Evolutionary conservation across 1,140 invertebrate species (phyloP).

Genomic region (Diorhabda carinulata): DNA sequence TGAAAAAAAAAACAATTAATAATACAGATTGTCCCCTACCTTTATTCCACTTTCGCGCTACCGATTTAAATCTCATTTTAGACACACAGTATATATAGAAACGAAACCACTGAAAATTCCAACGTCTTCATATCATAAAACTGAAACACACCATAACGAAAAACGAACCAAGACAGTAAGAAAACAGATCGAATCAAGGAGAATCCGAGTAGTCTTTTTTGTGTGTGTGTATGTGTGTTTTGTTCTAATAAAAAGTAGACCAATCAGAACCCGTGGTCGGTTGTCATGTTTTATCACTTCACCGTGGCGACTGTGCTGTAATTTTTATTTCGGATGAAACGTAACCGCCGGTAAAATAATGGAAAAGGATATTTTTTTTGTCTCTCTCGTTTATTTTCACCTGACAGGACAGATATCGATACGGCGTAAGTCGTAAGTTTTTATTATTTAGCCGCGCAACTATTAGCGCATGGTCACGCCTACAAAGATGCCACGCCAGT

Average conservation of each 20-base stretch:
- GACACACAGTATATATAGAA: slow-evolving; percentile 12
- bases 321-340: slow-evolving; percentile 39
- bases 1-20: too few relatives aligned
- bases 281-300: slow-evolving; percentile 48
- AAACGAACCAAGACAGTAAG: slow-evolving; percentile 17
- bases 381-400: slow-evolving; percentile 29
- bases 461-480: slow-evolving; percentile 38
- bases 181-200: slow-evolving; percentile 34
- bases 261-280: slow-evolving; percentile 41
- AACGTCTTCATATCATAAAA: slow-evolving; percentile 21
- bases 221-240: background rate
- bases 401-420: slow-evolving; percentile 15
- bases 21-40: slow-evolving; percentile 42
- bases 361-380: slow-evolving; percentile 27
- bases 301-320: slow-evolving; percentile 40
- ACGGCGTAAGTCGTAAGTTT: slow-evolving; percentile 20
- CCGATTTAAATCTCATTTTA: slow-evolving; percentile 54
- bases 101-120: slow-evolving; percentile 14
- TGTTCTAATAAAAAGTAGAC: slow-evolving; percentile 16
- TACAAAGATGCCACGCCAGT: slow-evolving; percentile 37
- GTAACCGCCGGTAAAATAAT: slow-evolving; percentile 25
- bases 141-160: slow-evolving; percentile 14
- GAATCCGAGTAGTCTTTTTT: slow-evolving; percentile 34
- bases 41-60: slow-evolving; percentile 53
- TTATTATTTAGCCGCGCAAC: slow-evolving; percentile 31